These are phyloP conservation scores for Coecobrya sp. DNA, from an alignment of 2,888 invertebrate genomes.

Conservation along the genomic window DNA sequence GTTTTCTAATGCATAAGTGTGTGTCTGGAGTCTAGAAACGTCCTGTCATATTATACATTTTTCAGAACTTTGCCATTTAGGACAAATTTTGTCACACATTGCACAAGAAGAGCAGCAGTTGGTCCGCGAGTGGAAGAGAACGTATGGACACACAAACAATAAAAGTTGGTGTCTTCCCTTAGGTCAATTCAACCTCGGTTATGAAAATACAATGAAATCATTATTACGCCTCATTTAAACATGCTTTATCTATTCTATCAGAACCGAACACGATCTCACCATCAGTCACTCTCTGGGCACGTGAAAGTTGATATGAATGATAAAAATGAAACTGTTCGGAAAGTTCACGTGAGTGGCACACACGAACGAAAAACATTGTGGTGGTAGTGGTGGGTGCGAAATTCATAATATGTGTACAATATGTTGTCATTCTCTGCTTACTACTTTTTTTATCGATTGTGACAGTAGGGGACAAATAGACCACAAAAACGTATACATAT, in stretches of 20 bases:
- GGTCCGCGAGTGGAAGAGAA: not conserved
- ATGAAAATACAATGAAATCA: conserved; percentile 44
- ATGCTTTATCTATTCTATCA: conserved; percentile 14
- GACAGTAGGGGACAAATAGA: conserved; percentile 4
- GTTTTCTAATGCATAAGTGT: conserved; percentile 30
- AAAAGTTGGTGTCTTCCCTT: not conserved
- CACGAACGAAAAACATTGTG: not conserved
- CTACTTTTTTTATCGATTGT: conserved; percentile 37
- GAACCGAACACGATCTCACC: not conserved
- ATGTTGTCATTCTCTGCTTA: not conserved
- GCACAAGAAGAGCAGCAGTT: not conserved
- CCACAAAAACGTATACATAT: not conserved
- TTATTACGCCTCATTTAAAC: conserved; percentile 35
- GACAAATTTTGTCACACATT: not conserved
- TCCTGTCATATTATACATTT: not conserved
- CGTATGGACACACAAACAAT: not conserved
- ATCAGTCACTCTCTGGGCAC: not conserved
- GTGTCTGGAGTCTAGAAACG: not conserved
- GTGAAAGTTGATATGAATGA: conserved; percentile 23
- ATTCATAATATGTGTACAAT: not conserved
- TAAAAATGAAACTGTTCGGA: not conserved
- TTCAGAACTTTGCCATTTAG: conserved; percentile 7
- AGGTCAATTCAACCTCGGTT: not conserved
- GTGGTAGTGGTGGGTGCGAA: no score
- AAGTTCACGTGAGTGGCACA: not conserved